Evolutionary conservation across 2,888 invertebrate species (phyloP).

Genomic region (Patella caerulea): DNA sequence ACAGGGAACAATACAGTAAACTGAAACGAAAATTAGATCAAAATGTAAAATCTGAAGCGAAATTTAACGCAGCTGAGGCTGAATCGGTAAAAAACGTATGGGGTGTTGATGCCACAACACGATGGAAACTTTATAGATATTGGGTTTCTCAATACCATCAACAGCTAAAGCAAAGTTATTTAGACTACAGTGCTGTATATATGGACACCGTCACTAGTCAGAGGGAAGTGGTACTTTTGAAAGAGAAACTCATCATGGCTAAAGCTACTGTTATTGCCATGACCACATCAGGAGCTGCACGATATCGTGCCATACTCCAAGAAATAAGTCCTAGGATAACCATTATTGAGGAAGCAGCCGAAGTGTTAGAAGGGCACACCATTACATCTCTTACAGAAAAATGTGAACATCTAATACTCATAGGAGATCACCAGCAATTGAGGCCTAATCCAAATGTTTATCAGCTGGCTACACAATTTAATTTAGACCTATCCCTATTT

Average conservation of each 20-base stretch:
- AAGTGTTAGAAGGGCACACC: conserved; percentile 87
- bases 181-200: conserved; percentile 38
- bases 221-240: conserved; percentile 43
- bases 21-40: too few species aligned
- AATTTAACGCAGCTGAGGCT: conserved; percentile 40
- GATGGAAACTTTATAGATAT: conserved; percentile 72
- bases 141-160: conserved; percentile 63
- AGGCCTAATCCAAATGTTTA: conserved; percentile 81
- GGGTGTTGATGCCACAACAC: conserved; percentile 51
- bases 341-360: conserved; percentile 89
- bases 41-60: too few species aligned
- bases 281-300: conserved; percentile 70
- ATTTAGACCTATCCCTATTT: conserved; percentile 84
- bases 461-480: conserved; percentile 77
- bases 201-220: conserved; percentile 32
- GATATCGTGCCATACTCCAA: conserved; percentile 53
- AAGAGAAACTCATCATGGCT: conserved; percentile 53
- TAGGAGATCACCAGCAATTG: conserved; percentile 87
- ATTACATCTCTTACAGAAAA: conserved; percentile 81
- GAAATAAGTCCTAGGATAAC: conserved; percentile 69
- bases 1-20: too few species aligned
- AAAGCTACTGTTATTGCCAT: conserved; percentile 59
- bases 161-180: conserved; percentile 34
- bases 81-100: conserved; percentile 48
- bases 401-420: conserved; percentile 86